These are phyloP conservation scores for Alauda arvensis DNA, from an alignment of 2,797 vertebrate species.

Conservation along the genomic window DNA sequence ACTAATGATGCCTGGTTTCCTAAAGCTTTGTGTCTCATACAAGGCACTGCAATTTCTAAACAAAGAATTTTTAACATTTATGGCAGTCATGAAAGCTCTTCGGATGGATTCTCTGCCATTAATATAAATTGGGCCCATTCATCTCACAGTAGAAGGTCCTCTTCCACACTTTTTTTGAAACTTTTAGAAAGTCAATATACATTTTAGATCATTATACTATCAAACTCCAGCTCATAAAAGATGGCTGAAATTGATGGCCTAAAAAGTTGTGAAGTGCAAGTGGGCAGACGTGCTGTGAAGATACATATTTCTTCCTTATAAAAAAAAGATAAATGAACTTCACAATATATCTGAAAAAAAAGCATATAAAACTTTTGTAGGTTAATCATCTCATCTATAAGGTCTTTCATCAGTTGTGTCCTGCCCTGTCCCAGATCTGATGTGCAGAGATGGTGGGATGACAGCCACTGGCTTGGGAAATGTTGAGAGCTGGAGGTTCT, in stretches of 20 bases:
- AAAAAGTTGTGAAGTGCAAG: accelerated
- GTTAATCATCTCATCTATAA: not conserved
- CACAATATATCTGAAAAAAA: not conserved
- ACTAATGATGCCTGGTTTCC: not conserved
- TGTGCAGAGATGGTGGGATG: accelerated
- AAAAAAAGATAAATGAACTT: not conserved
- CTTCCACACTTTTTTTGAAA: not conserved
- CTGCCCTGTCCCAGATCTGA: not conserved
- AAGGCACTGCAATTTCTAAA: not conserved
- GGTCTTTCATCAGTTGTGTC: not conserved
- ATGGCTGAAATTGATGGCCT: not conserved
- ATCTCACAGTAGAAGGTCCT: not conserved
- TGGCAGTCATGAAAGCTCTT: not conserved
- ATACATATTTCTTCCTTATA: not conserved
- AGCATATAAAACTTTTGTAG: not conserved
- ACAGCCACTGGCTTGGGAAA: not conserved
- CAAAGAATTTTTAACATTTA: not conserved
- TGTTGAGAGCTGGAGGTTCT: not conserved
- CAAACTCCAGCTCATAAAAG: not conserved
- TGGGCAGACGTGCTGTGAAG: not conserved
- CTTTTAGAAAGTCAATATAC: not conserved
- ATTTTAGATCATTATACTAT: not conserved
- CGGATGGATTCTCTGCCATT: not conserved
- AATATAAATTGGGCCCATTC: not conserved
- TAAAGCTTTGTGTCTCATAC: not conserved